Conservation (phyloP, 2,113 vertebrate genomes). For the Scortum barcoo region DNA sequence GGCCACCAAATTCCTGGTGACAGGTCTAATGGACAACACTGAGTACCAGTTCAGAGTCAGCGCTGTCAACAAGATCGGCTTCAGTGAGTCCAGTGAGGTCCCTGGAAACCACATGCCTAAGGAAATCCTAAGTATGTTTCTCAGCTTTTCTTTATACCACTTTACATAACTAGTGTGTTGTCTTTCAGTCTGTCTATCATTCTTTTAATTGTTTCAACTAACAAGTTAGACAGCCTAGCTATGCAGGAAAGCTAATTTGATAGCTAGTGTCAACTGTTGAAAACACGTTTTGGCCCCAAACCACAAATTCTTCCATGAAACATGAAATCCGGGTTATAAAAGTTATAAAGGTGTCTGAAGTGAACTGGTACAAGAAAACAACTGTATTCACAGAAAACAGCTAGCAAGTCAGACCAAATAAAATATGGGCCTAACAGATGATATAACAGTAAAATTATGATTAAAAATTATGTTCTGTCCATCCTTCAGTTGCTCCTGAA, state of each 20-base stretch:
- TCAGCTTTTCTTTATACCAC: not conserved
- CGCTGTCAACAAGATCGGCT: conserved; percentile 96
- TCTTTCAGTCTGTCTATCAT: too few species aligned
- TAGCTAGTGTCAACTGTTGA: too few species aligned
- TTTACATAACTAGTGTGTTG: not conserved
- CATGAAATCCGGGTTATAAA: too few species aligned
- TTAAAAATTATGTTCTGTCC: not conserved
- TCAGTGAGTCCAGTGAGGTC: conserved; percentile 96
- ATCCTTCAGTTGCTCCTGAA: conserved; percentile 91
- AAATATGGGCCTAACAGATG: not conserved
- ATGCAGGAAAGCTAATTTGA: too few species aligned
- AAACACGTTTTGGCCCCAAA: too few species aligned
- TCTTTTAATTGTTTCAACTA: too few species aligned
- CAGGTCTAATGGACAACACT: conserved; percentile 89
- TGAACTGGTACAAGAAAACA: not conserved
- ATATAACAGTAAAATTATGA: not conserved
- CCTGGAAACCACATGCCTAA: conserved; percentile 94
- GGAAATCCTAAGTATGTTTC: conserved; percentile 94
- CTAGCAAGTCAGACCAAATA: not conserved
- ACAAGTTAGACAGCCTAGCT: too few species aligned
- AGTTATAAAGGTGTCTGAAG: not conserved
- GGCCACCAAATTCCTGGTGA: conserved; percentile 90
- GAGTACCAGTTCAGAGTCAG: conserved; percentile 96
- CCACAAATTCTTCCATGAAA: too few species aligned
- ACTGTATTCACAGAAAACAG: not conserved